Evolutionary conservation across 2,113 vertebrate species (phyloP), one percentile per base, ranked within the genome.

Genomic region (Dasypus novemcinctus): DNA sequence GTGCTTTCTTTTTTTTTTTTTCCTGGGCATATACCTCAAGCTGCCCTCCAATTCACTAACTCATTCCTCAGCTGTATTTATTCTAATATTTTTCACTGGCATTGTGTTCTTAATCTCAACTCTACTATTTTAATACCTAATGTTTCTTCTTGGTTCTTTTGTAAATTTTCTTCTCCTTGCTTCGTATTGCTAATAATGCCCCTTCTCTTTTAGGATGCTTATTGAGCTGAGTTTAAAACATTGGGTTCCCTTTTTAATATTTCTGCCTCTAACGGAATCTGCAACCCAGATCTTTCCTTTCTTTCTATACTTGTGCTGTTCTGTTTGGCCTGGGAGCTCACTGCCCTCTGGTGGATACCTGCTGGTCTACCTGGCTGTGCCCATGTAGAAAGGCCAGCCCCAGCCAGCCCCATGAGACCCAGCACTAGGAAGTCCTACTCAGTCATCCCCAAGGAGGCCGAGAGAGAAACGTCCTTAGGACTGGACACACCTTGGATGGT

Each of bases 121-220:
- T 1, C 20, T 7, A 1, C 23, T 4, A 3, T 43, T 41, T 49
- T 66, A 25, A 46, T 2, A 23, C 15, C 36, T 36, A 1, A 31
- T 6, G 6, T 7, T 17, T 76, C 33, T 18, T 15, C 36, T n/a
- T 17, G 11, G 11, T 23, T 17, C 75, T 41, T 84, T 20, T 1
- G 43, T 29, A 0, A 1, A 1, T 31, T 14, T 87, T 49, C 61
- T 61, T 49, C 54, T 10, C 64, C 61, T 46, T 8, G 7, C 14
- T 29, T 83, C 43, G 14, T 2, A 6, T 23, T n/a, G 46, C 33
- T 72, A 0, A 12, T 4, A 3, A 14, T 0, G 0, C n/a, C 31
- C 49, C 41, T 85, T 11, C 1, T 41, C 54, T 57, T 21, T 69
- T 31, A 31, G 61, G 17, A 18, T 36, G 68, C 38, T 93, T 57